A percentile compares a stretch with the other conserved stretches of the same genome.
Evolutionary conservation across 2,888 invertebrate genomes (phyloP).

Genomic region (Andrena minutula): DNA sequence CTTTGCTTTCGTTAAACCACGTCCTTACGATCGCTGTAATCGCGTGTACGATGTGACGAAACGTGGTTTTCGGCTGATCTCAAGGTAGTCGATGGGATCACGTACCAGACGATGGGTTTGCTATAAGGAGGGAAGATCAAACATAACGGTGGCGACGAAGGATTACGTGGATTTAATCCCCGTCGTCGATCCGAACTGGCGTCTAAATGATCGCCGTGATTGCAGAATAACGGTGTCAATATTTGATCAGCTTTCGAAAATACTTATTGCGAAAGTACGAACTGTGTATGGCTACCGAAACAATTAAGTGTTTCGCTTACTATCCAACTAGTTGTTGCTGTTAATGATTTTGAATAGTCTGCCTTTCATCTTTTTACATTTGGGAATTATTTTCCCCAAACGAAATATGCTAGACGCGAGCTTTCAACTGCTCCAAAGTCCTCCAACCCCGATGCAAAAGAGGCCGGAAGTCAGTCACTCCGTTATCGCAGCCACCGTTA

Average conservation of each 20-base stretch:
- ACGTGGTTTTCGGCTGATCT: constrained; percentile 74
- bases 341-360: too few relatives aligned
- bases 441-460: constrained; percentile 41
- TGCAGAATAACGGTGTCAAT: neutral
- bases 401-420: constrained; percentile 46
- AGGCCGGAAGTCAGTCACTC: constrained; percentile 52
- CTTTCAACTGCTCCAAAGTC: constrained; percentile 48
- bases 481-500: constrained; percentile 45
- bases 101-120: constrained; percentile 70
- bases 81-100: constrained; percentile 70
- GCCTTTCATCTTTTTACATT: too few relatives aligned
- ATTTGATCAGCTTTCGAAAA: neutral
- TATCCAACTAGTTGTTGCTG: too few relatives aligned
- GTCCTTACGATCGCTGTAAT: constrained; percentile 67
- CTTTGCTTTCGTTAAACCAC: constrained; percentile 65
- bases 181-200: constrained; percentile 15
- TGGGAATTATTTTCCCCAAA: neutral
- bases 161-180: constrained; percentile 33
- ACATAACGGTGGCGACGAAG: constrained; percentile 24
- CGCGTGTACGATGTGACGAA: constrained; percentile 66
- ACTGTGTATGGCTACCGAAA: too few relatives aligned
- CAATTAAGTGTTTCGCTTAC: too few relatives aligned
- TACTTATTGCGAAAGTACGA: neutral
- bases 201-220: constrained; percentile 5
- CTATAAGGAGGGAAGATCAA: constrained; percentile 54